Evolutionary conservation across 2,888 invertebrate species (phyloP).

Genomic region (Leptothorax acervorum): DNA sequence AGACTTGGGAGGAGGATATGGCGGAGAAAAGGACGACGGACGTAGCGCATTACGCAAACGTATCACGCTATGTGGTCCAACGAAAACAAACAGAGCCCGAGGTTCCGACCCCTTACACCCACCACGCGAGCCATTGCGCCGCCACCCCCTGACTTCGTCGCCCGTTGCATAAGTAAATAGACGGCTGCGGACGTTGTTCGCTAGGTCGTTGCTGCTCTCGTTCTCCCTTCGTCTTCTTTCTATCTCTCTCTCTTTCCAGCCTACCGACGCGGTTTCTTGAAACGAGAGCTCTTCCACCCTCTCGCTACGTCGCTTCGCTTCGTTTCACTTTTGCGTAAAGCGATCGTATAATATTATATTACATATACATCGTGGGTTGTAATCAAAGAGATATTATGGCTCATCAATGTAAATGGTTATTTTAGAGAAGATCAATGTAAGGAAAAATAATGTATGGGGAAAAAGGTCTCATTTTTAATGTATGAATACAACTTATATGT

Average conservation of each 20-base stretch:
- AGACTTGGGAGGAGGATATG: slow-evolving; percentile 63
- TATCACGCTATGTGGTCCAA: slow-evolving; percentile 85
- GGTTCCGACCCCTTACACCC: slow-evolving; percentile 75
- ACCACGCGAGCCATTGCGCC: slow-evolving; percentile 42
- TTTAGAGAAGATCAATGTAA: background rate
- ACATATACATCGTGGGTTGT: background rate
- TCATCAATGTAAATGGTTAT: background rate
- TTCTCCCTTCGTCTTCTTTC: slow-evolving; percentile 35
- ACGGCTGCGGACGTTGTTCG: slow-evolving; percentile 68
- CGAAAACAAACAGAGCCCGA: slow-evolving; percentile 84
- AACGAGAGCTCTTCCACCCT: background rate
- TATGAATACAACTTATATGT: background rate
- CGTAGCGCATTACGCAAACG: slow-evolving; percentile 85
- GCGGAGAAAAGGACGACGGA: slow-evolving; percentile 76
- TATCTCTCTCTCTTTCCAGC: background rate
- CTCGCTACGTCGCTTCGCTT: background rate
- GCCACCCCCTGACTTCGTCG: slow-evolving; percentile 67
- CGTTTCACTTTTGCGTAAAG: slow-evolving; percentile 12
- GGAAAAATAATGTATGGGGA: background rate
- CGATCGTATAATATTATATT: background rate
- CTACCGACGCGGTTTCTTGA: slow-evolving; percentile 22
- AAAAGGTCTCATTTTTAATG: background rate
- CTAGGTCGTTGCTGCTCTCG: slow-evolving; percentile 56
- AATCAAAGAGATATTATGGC: slow-evolving; percentile 18
- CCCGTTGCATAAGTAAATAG: slow-evolving; percentile 82